Evolutionary conservation across 2,888 invertebrate species (phyloP).

Genomic region (Antheraea yamamai): DNA sequence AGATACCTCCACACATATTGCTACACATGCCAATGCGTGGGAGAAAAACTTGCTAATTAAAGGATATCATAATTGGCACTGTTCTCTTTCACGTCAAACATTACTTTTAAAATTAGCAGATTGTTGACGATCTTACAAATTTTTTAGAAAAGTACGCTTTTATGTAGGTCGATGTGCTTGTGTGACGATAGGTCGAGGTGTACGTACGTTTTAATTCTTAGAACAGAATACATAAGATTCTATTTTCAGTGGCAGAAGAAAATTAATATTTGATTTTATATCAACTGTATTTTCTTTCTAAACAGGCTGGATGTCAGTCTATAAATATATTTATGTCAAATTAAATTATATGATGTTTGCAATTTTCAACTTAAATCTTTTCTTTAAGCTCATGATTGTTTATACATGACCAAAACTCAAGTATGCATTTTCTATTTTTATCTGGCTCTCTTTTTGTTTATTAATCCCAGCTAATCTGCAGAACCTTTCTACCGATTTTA

Average conservation of each 20-base stretch:
- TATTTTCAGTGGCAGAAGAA: background rate
- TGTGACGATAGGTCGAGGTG: slow-evolving; percentile 2
- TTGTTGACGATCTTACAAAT: slow-evolving; percentile 12
- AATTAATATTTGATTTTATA: background rate
- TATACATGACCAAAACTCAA: too few relatives aligned
- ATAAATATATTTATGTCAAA: too few relatives aligned
- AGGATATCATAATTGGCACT: slow-evolving; percentile 32
- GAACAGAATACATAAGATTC: background rate
- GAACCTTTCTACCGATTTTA: too few relatives aligned
- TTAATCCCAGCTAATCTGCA: too few relatives aligned
- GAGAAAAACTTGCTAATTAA: slow-evolving; percentile 36
- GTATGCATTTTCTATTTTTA: too few relatives aligned
- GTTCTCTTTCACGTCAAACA: slow-evolving; percentile 23
- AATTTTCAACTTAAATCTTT: too few relatives aligned
- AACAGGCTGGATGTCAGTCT: background rate
- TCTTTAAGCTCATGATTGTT: too few relatives aligned
- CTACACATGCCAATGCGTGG: slow-evolving; percentile 27
- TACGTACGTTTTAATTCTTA: background rate
- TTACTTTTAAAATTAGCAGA: slow-evolving; percentile 22
- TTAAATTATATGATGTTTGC: too few relatives aligned
- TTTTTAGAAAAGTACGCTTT: slow-evolving; percentile 15
- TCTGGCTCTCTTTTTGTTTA: too few relatives aligned
- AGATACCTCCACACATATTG: slow-evolving; percentile 2
- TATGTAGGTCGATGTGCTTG: slow-evolving; percentile 16
- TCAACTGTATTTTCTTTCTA: background rate